Evolutionary conservation across 2,113 vertebrate genomes (phyloP), one percentile per base, ranked within the genome.

Genomic region (Pelodiscus sinensis): DNA sequence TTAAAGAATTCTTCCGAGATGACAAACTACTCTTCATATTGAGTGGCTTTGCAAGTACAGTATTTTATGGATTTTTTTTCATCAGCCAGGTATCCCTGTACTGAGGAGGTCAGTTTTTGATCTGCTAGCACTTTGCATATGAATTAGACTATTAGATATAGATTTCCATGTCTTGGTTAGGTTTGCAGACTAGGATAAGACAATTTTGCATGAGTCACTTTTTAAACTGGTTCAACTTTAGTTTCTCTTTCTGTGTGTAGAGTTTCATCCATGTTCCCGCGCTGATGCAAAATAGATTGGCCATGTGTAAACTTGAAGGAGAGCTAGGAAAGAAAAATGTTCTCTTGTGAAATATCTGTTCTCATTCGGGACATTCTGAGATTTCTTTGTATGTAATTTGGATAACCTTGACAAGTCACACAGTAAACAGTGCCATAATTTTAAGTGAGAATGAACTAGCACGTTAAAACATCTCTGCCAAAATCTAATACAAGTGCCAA

Each of bases 341-440:
- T 87, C 86, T 89, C 79, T 52, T 21, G 87, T 3, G 24, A 88
- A 57, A 90, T 90, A 89, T 78, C 79, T 75, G 50, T 27, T 65
- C 83, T 83, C 71, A 3, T 56, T 95, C 90, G 90, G 90, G 94
- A 88, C 83, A 21, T 71, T 71, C n/a, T 10, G 65, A 35, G n/a
- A 5, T n/a, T 35, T 35, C 16, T 71, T 71, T 35, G 44, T 44
- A 75, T 83, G 52, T 24, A 27, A 96, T 88, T 79, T 95, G 96
- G 95, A 96, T 95, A 97, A 97, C 97, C 97, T 97, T 96, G 97
- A 97, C 95, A 96, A 93, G 93, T 94, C 75, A 86, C 93, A 96
- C 97, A 98, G 97, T 95, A 94, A 94, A 87, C 88, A 86, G 88
- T 95, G 92, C 96, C 95, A 90, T 94, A 89, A 80, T 97, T 96